Conservation (phyloP, 2,888 invertebrate genomes). For the Carpatolechia fugitivella region DNA sequence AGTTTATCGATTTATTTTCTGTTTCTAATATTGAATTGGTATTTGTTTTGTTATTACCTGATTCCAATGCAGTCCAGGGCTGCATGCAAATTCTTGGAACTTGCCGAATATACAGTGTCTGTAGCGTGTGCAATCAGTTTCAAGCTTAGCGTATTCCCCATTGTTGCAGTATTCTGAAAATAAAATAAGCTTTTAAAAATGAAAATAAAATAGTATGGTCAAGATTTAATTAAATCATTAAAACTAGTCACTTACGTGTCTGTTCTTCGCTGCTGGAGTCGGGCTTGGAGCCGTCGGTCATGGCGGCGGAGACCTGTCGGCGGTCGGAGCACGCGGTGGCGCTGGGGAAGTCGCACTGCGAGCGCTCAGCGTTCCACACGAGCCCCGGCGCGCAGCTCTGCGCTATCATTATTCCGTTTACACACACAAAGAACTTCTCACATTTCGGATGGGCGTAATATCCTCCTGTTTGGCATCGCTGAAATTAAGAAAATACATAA, state of each 20-base stretch:
- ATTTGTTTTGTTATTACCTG: constrained; percentile 58
- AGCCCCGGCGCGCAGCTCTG: constrained; percentile 88
- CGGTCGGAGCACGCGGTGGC: constrained; percentile 80
- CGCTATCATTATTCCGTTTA: constrained; percentile 83
- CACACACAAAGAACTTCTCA: constrained; percentile 87
- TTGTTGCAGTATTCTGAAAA: constrained; percentile 64
- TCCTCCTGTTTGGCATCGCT: constrained; percentile 83
- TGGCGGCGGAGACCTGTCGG: constrained; percentile 43
- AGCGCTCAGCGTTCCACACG: constrained; percentile 83
- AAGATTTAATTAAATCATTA: no score
- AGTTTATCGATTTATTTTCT: no score
- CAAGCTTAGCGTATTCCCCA: constrained; percentile 82
- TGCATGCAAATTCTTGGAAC: constrained; percentile 85
- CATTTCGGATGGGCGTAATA: constrained; percentile 88
- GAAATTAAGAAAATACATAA: constrained; percentile 11
- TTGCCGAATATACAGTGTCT: constrained; percentile 89
- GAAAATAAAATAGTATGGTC: no score
- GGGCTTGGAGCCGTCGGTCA: constrained; percentile 43
- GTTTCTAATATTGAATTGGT: no score
- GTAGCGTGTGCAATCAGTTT: constrained; percentile 86
- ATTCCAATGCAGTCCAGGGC: constrained; percentile 86
- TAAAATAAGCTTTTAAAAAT: no score
- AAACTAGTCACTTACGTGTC: background rate
- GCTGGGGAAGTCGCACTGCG: constrained; percentile 87
- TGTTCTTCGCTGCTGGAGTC: constrained; percentile 21